phyloP scores from a whole-genome alignment of 2,797 vertebrate genomes.

The Oreochromis grahami region DNA sequence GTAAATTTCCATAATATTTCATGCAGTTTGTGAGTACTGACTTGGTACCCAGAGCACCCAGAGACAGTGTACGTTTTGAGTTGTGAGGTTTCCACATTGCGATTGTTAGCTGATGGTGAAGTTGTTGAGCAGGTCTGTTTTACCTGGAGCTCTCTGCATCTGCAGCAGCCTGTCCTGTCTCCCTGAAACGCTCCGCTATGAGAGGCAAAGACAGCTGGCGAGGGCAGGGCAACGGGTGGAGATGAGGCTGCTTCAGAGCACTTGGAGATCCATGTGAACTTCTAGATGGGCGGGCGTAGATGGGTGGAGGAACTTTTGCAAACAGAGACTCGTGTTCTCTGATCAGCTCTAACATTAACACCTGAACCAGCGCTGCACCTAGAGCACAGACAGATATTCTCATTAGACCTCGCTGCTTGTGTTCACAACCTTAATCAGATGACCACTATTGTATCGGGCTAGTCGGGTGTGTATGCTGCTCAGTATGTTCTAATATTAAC shows the following conservation, averaged over 20 bases:
- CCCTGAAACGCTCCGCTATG: slow-evolving; percentile 42
- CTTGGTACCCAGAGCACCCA: not conserved
- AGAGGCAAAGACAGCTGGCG: slow-evolving; percentile 73
- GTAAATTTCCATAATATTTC: not conserved
- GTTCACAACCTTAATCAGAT: not conserved
- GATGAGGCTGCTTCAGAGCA: slow-evolving; percentile 37
- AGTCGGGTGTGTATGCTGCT: not conserved
- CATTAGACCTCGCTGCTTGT: not conserved
- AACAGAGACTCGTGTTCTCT: slow-evolving; percentile 60
- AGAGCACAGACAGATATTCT: not conserved
- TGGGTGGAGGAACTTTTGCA: slow-evolving; percentile 22
- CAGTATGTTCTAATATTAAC: not conserved
- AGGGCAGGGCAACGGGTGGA: slow-evolving; percentile 53
- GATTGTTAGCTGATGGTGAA: not conserved
- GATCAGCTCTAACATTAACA: slow-evolving; percentile 69
- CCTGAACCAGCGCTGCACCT: slow-evolving; percentile 64
- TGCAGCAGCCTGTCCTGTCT: not conserved
- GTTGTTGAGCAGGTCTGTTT: not conserved
- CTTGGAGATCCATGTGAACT: not conserved
- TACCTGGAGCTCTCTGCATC: slow-evolving; percentile 35
- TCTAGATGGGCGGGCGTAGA: not conserved
- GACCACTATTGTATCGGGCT: not conserved
- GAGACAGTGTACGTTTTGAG: not conserved
- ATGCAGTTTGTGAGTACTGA: not conserved
- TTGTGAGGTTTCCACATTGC: not conserved